These are phyloP conservation scores for Griposia aprilina DNA, from an alignment of 2,888 invertebrate genomes.

Conservation along the genomic window DNA sequence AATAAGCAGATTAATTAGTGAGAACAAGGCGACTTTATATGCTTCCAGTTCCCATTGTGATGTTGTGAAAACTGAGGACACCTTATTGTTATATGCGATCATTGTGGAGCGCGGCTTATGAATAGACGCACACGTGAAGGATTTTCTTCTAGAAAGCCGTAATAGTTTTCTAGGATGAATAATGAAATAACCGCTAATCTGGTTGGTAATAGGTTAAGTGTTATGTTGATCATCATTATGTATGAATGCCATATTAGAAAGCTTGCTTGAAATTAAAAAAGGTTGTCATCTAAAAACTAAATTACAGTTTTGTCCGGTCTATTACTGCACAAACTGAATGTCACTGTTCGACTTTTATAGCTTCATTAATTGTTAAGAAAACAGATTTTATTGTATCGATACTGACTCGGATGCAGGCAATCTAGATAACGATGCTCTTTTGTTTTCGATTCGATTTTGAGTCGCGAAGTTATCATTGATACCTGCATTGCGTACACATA, in stretches of 20 bases:
- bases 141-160: constrained; percentile 54
- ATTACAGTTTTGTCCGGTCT: not conserved
- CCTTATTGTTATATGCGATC: constrained; percentile 62
- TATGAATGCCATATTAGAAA: not conserved
- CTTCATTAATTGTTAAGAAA: not conserved
- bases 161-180: constrained; percentile 49
- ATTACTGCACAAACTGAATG: not conserved
- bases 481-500: constrained; percentile 28
- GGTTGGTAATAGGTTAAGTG: not conserved
- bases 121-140: constrained; percentile 57
- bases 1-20: constrained; percentile 82
- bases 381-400: constrained; percentile 17
- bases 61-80: constrained; percentile 73
- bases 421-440: constrained; percentile 18
- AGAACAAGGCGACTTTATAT: constrained; percentile 77
- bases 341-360: not conserved
- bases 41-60: constrained; percentile 78
- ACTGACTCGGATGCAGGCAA: not conserved
- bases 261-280: not conserved
- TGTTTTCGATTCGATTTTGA: constrained; percentile 14
- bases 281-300: not conserved
- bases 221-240: constrained; percentile 6
- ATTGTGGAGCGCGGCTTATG: constrained; percentile 56
- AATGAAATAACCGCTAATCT: constrained; percentile 40
- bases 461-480: not conserved